These are phyloP conservation scores for Actinostola sp. DNA, from an alignment of 92 coral and sea anemone species.

Conservation along the genomic window DNA sequence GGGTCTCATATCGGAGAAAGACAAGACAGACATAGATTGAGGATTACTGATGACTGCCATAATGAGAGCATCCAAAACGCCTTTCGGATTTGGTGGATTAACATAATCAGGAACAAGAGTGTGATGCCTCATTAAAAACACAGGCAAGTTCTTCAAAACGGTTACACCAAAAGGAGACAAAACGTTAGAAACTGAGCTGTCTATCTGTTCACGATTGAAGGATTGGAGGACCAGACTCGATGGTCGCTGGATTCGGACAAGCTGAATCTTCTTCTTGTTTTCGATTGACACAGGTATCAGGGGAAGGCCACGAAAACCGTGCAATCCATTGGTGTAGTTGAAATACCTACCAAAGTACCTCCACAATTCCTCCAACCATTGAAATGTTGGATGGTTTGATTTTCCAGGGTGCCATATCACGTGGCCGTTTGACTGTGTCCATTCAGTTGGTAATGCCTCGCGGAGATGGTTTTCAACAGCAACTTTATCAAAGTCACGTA, in stretches of 20 bases:
- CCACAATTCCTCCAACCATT: slow-evolving; percentile 83
- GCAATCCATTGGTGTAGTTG: slow-evolving; percentile 17
- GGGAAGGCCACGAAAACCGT: slow-evolving; percentile 55
- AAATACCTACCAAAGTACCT: slow-evolving; percentile 61
- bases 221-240: slow-evolving; percentile 44
- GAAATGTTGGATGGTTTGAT: slow-evolving; percentile 58
- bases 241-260: slow-evolving; percentile 58
- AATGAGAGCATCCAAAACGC: slow-evolving; percentile 47
- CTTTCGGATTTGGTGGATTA: slow-evolving; percentile 60
- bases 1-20: slow-evolving; percentile 37
- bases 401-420: slow-evolving; percentile 65
- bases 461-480: slow-evolving; percentile 51
- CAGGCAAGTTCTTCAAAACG: slow-evolving; percentile 48
- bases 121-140: slow-evolving; percentile 41
- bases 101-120: slow-evolving; percentile 37
- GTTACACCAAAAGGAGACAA: slow-evolving; percentile 38
- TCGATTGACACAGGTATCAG: slow-evolving; percentile 57
- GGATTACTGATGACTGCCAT: neutral
- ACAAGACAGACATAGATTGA: neutral
- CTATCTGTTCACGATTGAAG: slow-evolving; percentile 33
- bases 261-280: slow-evolving; percentile 14
- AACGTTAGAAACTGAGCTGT: slow-evolving; percentile 15
- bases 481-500: slow-evolving; percentile 49
- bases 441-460: slow-evolving; percentile 56
- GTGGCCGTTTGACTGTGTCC: slow-evolving; percentile 30